Evolutionary conservation across 2,888 invertebrate species (phyloP).

Genomic region (Clanis bilineata): DNA sequence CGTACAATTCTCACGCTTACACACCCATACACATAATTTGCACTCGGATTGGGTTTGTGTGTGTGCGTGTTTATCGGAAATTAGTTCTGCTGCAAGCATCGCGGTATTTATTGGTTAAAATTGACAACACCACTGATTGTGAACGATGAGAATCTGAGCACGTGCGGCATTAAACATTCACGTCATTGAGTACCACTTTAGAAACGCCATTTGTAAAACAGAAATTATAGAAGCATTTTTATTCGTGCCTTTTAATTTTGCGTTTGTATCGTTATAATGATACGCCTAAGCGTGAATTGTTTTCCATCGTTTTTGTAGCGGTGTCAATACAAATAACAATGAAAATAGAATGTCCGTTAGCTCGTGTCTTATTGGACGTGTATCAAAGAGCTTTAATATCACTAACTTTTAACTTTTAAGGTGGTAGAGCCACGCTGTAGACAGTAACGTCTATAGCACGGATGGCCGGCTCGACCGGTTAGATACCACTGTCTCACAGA

Average conservation of each 20-base stretch:
- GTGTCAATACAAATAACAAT: background rate
- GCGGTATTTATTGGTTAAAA: slow-evolving; percentile 61
- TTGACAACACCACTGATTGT: slow-evolving; percentile 69
- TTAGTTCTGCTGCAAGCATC: slow-evolving; percentile 70
- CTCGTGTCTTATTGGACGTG: background rate
- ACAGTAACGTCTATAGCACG: too few relatives aligned
- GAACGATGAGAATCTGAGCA: slow-evolving; percentile 66
- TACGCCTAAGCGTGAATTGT: slow-evolving; percentile 36
- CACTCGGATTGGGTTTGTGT: slow-evolving; percentile 52
- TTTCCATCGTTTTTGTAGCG: background rate
- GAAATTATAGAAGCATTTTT: slow-evolving; percentile 51
- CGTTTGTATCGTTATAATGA: slow-evolving; percentile 44
- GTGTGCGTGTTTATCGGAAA: slow-evolving; percentile 74
- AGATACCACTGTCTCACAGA: too few relatives aligned
- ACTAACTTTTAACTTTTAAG: background rate
- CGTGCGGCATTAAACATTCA: slow-evolving; percentile 72
- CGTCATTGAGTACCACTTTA: slow-evolving; percentile 48
- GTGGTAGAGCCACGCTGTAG: too few relatives aligned
- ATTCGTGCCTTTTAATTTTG: slow-evolving; percentile 49
- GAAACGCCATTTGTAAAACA: slow-evolving; percentile 52
- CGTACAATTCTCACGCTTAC: slow-evolving; percentile 80
- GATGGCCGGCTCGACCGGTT: too few relatives aligned
- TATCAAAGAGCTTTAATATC: too few relatives aligned
- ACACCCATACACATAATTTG: slow-evolving; percentile 66
- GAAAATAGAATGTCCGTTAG: background rate